Evolutionary conservation across 2,888 invertebrate species (phyloP), one percentile per base, ranked within the genome.

Genomic region (Dione vanillae): DNA sequence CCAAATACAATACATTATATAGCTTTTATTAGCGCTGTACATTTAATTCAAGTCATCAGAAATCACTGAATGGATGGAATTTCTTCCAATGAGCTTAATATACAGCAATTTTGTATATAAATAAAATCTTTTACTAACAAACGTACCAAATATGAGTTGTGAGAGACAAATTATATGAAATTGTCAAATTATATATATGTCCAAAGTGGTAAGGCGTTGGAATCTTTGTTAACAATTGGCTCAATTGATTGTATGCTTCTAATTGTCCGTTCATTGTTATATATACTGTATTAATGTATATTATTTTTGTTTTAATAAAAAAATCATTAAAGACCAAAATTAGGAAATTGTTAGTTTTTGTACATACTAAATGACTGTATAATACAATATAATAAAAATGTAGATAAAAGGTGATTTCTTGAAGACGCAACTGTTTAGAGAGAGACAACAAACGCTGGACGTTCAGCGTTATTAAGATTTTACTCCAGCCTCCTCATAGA

Each of bases 251-350:
- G 14, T 43, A 27, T 61, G 27, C 43, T 61, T 20, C 43, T 27
- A 20, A 69, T 64, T 64, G 52, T 70, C 52, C 59, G 45, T 59
- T 62, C 37, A 66, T 64, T 69, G 71, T 69, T 71, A 66, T 67
- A 52, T 27, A 14, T 54, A 54, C 35, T 35, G 35, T 54, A 52
- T 52, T 27, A 27, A 27, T 14, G 51, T 54, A 35, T 59, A 62
- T 65, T 72, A 59, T 65, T 45, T 69, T 54, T 61, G 54, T 62
- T 71, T 54, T 69, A 52, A 64, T 64, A 69, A 40, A 67, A 69
- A 12, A 65, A 58, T 67, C 58, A 67, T 67, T 40, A 47, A 69
- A 74, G 69, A 74, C 73, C 73, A 74, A 74, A 73, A 70, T 72
- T 40, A 67, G 59, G 45, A 58, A 71, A 67, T 40, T 65, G 65